Conservation (phyloP, 2,113 vertebrate species). For the Nothobranchius kuhntae region DNA sequence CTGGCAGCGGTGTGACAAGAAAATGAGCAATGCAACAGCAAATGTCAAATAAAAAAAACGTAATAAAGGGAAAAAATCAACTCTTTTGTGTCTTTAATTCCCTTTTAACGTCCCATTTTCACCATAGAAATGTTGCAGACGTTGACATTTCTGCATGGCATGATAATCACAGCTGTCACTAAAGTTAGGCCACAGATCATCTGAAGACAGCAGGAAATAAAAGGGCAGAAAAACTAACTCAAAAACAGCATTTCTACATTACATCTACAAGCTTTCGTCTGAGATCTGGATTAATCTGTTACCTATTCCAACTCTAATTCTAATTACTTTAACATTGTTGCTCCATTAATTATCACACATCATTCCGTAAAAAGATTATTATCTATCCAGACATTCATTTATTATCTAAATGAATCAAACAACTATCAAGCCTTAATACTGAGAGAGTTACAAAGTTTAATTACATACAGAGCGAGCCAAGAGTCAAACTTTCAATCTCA, state of each 20-base stretch:
- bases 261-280: not conserved
- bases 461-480: slow-evolving; percentile 5
- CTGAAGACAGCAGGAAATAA: not conserved
- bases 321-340: slow-evolving; percentile 28
- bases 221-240: not conserved
- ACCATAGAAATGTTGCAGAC: not conserved
- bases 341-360: slow-evolving; percentile 24
- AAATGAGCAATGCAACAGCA: not conserved
- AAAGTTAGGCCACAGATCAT: not conserved
- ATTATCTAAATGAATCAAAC: slow-evolving; percentile 35
- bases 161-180: not conserved
- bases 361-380: slow-evolving; percentile 12
- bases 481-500: not conserved
- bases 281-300: slow-evolving; percentile 18
- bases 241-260: slow-evolving; percentile 15
- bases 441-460: slow-evolving; percentile 5
- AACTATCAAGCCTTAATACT: slow-evolving; percentile 14
- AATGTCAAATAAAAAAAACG: not conserved
- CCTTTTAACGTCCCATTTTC: not conserved
- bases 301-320: slow-evolving; percentile 10
- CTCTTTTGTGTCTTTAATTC: too few relatives aligned
- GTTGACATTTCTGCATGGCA: not conserved
- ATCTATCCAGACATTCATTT: slow-evolving; percentile 22
- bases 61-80: too few relatives aligned
- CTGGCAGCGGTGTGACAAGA: not conserved